Conservation (phyloP, 2,888 invertebrate genomes). For the Apomyelois bistriatella region DNA sequence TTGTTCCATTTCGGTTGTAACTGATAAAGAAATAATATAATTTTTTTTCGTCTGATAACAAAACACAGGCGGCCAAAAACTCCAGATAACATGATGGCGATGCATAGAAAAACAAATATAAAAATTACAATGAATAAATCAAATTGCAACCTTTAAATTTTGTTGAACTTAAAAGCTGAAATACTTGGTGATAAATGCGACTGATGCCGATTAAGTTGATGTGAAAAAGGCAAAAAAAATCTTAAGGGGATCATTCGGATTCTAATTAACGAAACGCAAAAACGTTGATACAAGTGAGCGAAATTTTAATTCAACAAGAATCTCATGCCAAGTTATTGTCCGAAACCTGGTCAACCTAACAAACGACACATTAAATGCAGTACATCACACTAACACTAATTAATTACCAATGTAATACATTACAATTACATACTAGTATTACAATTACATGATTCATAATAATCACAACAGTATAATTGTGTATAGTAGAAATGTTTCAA, state of each 20-base stretch:
- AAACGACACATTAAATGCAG: conserved; percentile 69
- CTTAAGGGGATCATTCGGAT: not conserved
- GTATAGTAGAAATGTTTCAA: conserved; percentile 33
- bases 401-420: conserved; percentile 49
- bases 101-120: no score
- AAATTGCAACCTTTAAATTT: no score
- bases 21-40: no score
- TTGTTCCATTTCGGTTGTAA: no score
- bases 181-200: no score
- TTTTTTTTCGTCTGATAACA: no score
- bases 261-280: not conserved
- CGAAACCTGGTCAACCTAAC: conserved; percentile 38
- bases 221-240: not conserved
- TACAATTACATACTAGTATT: conserved; percentile 57
- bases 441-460: conserved; percentile 53
- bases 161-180: no score
- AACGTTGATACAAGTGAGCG: conserved; percentile 1
- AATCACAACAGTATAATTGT: conserved; percentile 58
- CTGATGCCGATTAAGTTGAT: no score
- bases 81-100: no score
- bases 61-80: no score
- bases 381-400: conserved; percentile 50
- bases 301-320: conserved; percentile 9
- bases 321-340: conserved; percentile 19
- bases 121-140: no score